Evolutionary conservation across 2,113 vertebrate species (phyloP), one percentile per base, ranked within the genome.

Genomic region (Oceanodroma tethys): DNA sequence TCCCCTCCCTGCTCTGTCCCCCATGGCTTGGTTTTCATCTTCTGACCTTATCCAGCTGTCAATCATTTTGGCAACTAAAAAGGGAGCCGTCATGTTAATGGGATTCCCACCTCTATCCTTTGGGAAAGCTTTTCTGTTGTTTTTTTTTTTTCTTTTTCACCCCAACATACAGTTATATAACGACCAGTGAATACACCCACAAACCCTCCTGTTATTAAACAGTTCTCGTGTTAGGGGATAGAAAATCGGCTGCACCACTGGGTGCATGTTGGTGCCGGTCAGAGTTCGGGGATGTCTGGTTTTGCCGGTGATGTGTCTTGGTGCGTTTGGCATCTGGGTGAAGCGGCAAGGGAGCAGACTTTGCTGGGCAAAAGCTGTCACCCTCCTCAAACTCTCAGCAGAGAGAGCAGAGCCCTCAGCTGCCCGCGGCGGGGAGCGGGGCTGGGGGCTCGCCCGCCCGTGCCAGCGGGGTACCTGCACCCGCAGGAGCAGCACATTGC

Each of bases 11-110:
- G 2, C 56, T 82, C 63, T 82, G 13, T 73, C 75, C 40, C 87
- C 89, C 62, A 78, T 36, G 87, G 89, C 84, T 96, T 88, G 83
- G 92, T 92, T 96, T 94, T 92, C 86, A 90, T 94, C 90, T 93
- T 92, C 75, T 96, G 94, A 97, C 92, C 92, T 96, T 95, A 96
- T 88, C 88, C 90, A 71, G 29, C 80, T 94, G 93, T 68, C 96
- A 96, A 38, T 97, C 93, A 96, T 86, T 93, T 88, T 52, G 75
- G 91, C 60, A 94, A 94, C 89, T 95, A 91, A 88, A 86, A 80
- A 94, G 52, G 65, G 81, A 79, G 63, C 76, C 13, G 1, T 88
- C 76, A 58, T 7, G 25, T 72, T 86, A 88, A 95, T 60, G 55
- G 65, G 63, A 52, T 86, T 86, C 86, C 88, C 93, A 90, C 85